Evolutionary conservation across 2,888 invertebrate species (phyloP), one percentile per base, ranked within the genome.

Genomic region (Timandra comae): DNA sequence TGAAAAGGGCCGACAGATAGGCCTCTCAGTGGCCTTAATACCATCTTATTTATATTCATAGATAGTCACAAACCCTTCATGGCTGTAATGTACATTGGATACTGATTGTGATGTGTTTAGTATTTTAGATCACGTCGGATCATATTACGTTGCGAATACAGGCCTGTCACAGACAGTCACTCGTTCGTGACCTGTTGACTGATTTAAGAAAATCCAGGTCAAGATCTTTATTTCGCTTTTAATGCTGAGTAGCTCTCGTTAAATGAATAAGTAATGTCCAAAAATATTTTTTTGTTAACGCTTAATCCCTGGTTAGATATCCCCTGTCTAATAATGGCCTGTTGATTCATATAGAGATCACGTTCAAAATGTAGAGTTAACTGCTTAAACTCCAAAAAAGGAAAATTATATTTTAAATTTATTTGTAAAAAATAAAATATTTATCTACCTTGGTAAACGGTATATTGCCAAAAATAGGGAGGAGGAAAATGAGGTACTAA

Each of bases 131-230:
- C 64, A 69, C 65, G 64, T 65, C 56, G 63, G 65, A 61, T 62
- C 61, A 54, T 62, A 63, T 69, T 65, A 66, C 68, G 64, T 61
- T 63, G 57, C 61, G 52, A 57, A 60, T 60, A 66, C 80, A 80
- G 81, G 80, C 80, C 66, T 80, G 69, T 72, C 68, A 68, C 72
- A 61, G 63, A 61, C 68, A 77, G 76, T 79, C 80, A 77, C 78
- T 80, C 72, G 81, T 76, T 81, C 82, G 72, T 82, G 81, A 82
- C 82, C 82, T 63, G 77, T 68, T 80, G 78, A 77, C 79, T 81
- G 79, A 80, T 78, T 81, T 70, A 69, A 69, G 62, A 59, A 62
- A 71, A 80, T 71, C 64, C 69, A 71, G 82, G 82, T 81, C 82
- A 82, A 82, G 82, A 80, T 77, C 81, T 77, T 79, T 74, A 75